Base-by-base conservation (phyloP, 2,888 invertebrate species). In the Drosophila bunnanda region DNA sequence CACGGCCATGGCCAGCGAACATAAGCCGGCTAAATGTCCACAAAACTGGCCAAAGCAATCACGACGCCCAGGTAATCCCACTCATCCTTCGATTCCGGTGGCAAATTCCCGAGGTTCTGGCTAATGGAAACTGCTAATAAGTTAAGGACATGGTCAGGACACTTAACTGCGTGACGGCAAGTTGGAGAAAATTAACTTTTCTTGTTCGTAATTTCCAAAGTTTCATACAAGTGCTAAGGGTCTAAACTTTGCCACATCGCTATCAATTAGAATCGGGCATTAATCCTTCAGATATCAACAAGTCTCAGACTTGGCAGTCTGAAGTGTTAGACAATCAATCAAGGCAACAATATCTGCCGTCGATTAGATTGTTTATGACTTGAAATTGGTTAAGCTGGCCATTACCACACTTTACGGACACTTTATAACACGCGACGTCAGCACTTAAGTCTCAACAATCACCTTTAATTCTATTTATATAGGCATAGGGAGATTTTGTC, bases 51-150 rank as follows among this genome's bases (percentile, higher is more conserved):
- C 56, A 74, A 52, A 52, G 50, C 58, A 43, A 72, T 72, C 55
- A 20, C 20, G 34, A 28, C 20, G 22, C 38, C 15, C 32, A 62
- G 58, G 61, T 66, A 36, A 54, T 36, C 30, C n/a, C 62, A 38
- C 30, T 38, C 20, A 15, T 36, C 30, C 44, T 17, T 32, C 17
- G 39, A 39, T 58, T 48, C 7, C 7, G 17, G 28, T 25, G 15
- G 50, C 9, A 20, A 50, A 50, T 50, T 25, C 17, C 44, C 6
- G 6, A 13, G 28, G 30, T n/a, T 30, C 50, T 30, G 38, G 54
- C 70, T 71, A 71, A 71, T 71, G 70, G 73, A 72, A 62, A 44
- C 48, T 39, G 62, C 64, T 73, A 52, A 55, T 62, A 52, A 30
- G 73, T 50, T 41, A 46, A 46, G 64, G 43, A 32, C 66, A 38